These are phyloP conservation scores for Apodemia duryi DNA, from an alignment of 2,888 invertebrate species.

Conservation along the genomic window DNA sequence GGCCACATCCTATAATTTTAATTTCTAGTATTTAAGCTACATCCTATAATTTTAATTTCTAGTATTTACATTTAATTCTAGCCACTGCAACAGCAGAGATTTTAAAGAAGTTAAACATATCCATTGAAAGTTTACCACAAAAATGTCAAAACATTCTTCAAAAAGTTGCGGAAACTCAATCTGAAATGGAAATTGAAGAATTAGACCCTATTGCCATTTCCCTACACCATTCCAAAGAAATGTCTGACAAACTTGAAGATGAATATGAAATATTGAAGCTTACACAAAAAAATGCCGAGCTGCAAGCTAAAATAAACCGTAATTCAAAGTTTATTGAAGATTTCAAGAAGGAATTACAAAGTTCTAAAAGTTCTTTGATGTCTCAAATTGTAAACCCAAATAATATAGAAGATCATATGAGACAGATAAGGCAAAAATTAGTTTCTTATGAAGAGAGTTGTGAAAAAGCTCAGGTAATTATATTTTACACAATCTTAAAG, in stretches of 20 bases:
- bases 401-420: conserved; percentile 54
- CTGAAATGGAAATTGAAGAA: conserved; percentile 39
- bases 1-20: no score
- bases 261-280: conserved; percentile 60
- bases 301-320: conserved; percentile 57
- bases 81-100: conserved; percentile 48
- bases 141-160: conserved; percentile 52
- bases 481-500: no score
- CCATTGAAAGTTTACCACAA: conserved; percentile 53
- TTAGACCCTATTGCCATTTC: conserved; percentile 54
- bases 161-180: conserved; percentile 42
- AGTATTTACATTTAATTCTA: conserved; percentile 29
- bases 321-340: conserved; percentile 53
- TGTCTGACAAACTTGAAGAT: conserved; percentile 46
- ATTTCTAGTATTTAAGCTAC: no score
- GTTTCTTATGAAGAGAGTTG: conserved; percentile 61
- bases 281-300: conserved; percentile 52
- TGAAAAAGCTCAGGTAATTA: conserved; percentile 54
- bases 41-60: no score
- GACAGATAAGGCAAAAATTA: conserved; percentile 60
- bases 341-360: conserved; percentile 49
- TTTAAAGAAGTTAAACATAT: conserved; percentile 51
- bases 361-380: conserved; percentile 45
- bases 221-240: conserved; percentile 44
- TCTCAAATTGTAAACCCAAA: conserved; percentile 52